Base-by-base conservation (phyloP, 2,888 invertebrate genomes). In the Andricus quercusramuli region DNA sequence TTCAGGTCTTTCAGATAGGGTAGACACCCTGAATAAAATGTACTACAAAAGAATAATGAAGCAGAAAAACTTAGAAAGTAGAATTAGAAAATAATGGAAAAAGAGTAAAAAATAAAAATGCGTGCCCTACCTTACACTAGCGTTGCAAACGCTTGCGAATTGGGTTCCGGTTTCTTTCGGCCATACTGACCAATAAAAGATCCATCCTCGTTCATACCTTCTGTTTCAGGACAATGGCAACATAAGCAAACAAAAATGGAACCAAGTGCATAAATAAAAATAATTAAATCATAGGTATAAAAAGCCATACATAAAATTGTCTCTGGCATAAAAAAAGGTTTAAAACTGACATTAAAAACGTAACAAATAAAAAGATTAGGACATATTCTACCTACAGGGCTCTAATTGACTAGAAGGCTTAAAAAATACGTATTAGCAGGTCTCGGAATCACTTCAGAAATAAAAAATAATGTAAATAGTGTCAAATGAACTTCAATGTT, bases 181-280 rank as follows among this genome's bases (percentile, higher is more conserved):
- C 97, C 97, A 94, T 98, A 98, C 94, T 97, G 97, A 89, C 98
- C 98, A 94, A 99, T 99, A 95, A 99, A 99, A 90, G 99, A 99
- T 87, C 99, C 99, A 94, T 99, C 99, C 94, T 99, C 99, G 94
- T 97, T 97, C 97, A 98, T 97, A 94, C 97, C 97, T 94, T 96
- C 97, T 96, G 92, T 86, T 84, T 89, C 88, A 86, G 88, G 89
- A 89, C 85, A 86, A 90, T 47, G 47, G 47, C 47, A 90, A 87
- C 83, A 87, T 89, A 89, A 86, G 89, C 89, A 90, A 87, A 83
- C 79, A 81, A 83, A 85, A 83, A 78, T 78, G 79, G 81, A 83
- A 85, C 88, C 84, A 77, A 87, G 88, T 87, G 83, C 83, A 81
- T 85, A 86, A 88, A 68, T 62, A 37, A 37, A 44, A 64, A 29